Base-by-base conservation (phyloP, 2,888 invertebrate genomes). In the Drosophila affinis region DNA sequence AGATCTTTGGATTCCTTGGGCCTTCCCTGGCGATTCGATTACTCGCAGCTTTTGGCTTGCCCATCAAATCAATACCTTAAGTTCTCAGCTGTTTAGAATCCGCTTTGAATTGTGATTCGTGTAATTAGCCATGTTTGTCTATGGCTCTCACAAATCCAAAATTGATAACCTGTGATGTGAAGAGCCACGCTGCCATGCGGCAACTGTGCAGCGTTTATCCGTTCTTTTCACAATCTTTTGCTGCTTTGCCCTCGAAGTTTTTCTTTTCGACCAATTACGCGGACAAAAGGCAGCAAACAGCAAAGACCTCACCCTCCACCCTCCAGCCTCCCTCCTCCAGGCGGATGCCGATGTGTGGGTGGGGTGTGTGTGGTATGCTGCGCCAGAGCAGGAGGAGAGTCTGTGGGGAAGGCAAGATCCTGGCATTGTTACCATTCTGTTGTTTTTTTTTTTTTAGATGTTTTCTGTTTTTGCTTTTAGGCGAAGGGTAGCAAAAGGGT, bases 261-360 rank as follows among this genome's bases (percentile, higher is more conserved):
- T 65, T 62, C 77, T 72, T 72, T 68, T 53, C 78, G 69, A 64
- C 77, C 81, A 87, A 80, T 86, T 86, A 83, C 72, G 72, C 72
- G 64, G 67, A 73, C 68, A 86, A 81, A 77, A 63, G 65, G 71
- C 60, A 54, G 71, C 60, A 71, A 72, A 73, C 51, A 57, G 64
- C 39, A 34, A 9, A 27, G 54, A 54, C 29, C 62, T n/a, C 39
- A 7, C 21, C 21, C 21, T 21, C 21, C 21, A 0, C 3, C 21
- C 21, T 21, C 3, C 21, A 1, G 1, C 21, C 10, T 10, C 3
- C 10, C 3, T 14, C 12, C 47, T 10, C 27, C 9, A 54, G 17
- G n/a, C 6, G 18, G 57, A 27, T 45, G 14, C 48, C 45, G 34
- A 24, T 62, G 44, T 17, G 21, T 39, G 67, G 4, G 21, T 21